These are phyloP conservation scores for Chouioia cunea DNA, from an alignment of 2,888 invertebrate species.

Conservation along the genomic window DNA sequence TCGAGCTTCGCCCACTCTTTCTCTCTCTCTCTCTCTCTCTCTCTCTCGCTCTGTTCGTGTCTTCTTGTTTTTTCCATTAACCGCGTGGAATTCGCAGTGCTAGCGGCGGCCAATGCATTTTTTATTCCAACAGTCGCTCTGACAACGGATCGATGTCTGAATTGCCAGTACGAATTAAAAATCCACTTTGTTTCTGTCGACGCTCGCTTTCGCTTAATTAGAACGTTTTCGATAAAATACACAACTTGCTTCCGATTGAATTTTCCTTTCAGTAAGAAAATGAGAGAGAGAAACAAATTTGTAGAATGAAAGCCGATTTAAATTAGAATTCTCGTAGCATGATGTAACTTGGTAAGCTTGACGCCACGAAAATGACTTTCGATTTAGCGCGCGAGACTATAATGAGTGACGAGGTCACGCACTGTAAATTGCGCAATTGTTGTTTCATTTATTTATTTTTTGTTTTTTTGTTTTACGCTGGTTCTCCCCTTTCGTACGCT, in stretches of 20 bases:
- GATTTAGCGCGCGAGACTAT: slow-evolving; percentile 6
- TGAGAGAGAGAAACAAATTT: too few species aligned
- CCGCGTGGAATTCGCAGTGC: too few species aligned
- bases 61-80: too few species aligned
- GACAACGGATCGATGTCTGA: too few species aligned
- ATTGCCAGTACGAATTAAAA: too few species aligned
- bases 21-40: not conserved
- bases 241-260: not conserved
- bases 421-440: slow-evolving; percentile 19
- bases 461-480: not conserved
- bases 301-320: slow-evolving; percentile 1
- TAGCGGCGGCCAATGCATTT: too few species aligned
- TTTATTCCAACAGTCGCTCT: too few species aligned
- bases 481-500: not conserved
- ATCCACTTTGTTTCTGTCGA: too few species aligned
- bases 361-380: slow-evolving; percentile 29
- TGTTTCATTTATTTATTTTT: slow-evolving; percentile 7
- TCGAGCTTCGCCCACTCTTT: not conserved
- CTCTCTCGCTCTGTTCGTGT: not conserved
- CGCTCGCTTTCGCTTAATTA: too few species aligned
- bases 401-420: slow-evolving; percentile 37
- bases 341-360: not conserved
- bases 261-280: not conserved
- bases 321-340: slow-evolving; percentile 31
- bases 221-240: too few species aligned